Evolutionary conservation across 2,113 vertebrate species (phyloP), one percentile per base, ranked within the genome.

Genomic region (Corythornis madagascariensis): DNA sequence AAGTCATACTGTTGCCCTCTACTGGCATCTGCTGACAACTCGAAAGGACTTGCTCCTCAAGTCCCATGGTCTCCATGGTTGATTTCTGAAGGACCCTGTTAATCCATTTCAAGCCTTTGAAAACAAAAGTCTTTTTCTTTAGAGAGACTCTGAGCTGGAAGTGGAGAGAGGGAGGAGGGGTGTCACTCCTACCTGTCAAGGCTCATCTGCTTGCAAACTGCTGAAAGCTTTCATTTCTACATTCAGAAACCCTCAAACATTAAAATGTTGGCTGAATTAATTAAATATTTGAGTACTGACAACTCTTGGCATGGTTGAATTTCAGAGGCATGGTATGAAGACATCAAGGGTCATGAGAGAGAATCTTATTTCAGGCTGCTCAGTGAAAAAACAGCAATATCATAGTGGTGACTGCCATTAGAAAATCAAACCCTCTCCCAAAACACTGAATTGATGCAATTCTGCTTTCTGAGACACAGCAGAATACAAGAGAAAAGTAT

Each of bases 41-140:
- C 40, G 75, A 57, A 31, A 38, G 59, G 24, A 43, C 48, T 72
- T 70, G 3, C 67, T 91, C 16, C 7, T 76, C 38, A 25, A 53
- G 42, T 61, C 45, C 52, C 20, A 0, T 61, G 94, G 95, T 97
- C 86, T 92, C 74, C n/a, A 29, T 88, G 94, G 96, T 96, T 98
- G 95, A 93, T 97, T 96, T 97, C 72, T 96, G 97, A 98, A 89
- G 92, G 95, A 96, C 94, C 70, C 89, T 81, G 31, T 96, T 98
- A 97, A 98, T 98, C 91, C 76, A 57, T 97, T 97, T 98, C 98
- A 79, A 76, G 77, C 96, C 89, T 84, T 94, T 82, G 88, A 89
- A 92, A 78, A 57, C 64, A 60, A 14, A 82, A 89, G 21, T 38
- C n/a, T 40, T 76, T 81, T 42, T 67, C 35, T 84, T 61, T 65